Evolutionary conservation across 2,888 invertebrate genomes (phyloP), one percentile per base, ranked within the genome.

Genomic region (Chirona hameri): DNA sequence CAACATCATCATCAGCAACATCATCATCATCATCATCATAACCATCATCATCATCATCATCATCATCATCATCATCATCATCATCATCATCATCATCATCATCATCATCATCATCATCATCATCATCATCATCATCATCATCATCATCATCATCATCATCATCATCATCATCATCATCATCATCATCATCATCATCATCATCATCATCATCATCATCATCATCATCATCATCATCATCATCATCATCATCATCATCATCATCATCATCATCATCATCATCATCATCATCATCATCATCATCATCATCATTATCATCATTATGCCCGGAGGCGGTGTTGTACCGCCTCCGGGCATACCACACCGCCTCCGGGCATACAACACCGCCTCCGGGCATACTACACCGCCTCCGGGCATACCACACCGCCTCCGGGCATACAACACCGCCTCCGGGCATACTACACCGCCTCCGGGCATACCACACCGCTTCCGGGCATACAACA

Each of bases 61-160:
- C n/a, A n/a, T n/a, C n/a, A n/a, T n/a, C n/a, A n/a, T n/a, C 65
- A 65, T 65, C 65, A 65, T n/a, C 65, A 65, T 65, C 65, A 65
- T 65, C 65, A 65, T 65, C 65, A 65, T 65, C 65, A 65, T 65
- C 65, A 65, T 65, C 65, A 65, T 65, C 65, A 65, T 65, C 65
- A 65, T 65, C 65, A 65, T 65, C 65, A 65, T 65, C n/a, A n/a
- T 65, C 65, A 65, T 65, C n/a, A 21, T 65, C 65, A 21, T 65
- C 65, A 65, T 65, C n/a, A 65, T 65, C 65, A n/a, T 65, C n/a
- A 65, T 65, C 65, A 21, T 65, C 65, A 65, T 65, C 65, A 65
- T n/a, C 65, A n/a, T 65, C 65, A 65, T 65, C 65, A 65, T n/a
- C 65, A n/a, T 65, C 65, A 65, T 65, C 65, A 65, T 65, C 65